Conservation (phyloP, 2,797 vertebrate species). For the Bradypodion ventrale region DNA sequence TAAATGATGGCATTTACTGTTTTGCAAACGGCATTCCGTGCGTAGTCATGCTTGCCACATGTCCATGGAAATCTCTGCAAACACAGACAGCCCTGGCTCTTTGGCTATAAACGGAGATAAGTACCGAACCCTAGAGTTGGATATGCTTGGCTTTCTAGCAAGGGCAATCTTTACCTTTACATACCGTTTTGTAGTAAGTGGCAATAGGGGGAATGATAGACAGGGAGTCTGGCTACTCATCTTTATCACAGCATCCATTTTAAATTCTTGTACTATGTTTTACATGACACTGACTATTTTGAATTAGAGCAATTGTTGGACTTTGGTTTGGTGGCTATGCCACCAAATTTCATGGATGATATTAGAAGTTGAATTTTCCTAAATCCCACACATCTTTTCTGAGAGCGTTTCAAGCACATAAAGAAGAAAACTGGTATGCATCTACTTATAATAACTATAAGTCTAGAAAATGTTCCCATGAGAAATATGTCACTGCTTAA, state of each 20-base stretch:
- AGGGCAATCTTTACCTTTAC: too few species aligned
- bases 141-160: too few species aligned
- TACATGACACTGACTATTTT: neutral
- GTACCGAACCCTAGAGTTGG: too few species aligned
- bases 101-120: too few species aligned
- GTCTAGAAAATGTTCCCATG: neutral
- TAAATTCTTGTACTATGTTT: neutral
- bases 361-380: slow-evolving; percentile 67
- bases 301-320: neutral
- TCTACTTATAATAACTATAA: neutral
- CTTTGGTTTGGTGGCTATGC: neutral
- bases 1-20: neutral
- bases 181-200: neutral
- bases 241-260: neutral
- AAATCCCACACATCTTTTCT: slow-evolving; percentile 87
- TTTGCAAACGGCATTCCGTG: too few species aligned
- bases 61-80: too few species aligned
- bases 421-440: slow-evolving; percentile 97
- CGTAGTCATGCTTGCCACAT: too few species aligned
- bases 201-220: neutral
- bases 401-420: slow-evolving; percentile 93
- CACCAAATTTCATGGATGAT: neutral
- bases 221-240: neutral
- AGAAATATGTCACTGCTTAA: neutral
- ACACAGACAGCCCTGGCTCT: too few species aligned